Conservation (phyloP, 2,797 vertebrate species). For the Kryptopterus vitreolus region DNA sequence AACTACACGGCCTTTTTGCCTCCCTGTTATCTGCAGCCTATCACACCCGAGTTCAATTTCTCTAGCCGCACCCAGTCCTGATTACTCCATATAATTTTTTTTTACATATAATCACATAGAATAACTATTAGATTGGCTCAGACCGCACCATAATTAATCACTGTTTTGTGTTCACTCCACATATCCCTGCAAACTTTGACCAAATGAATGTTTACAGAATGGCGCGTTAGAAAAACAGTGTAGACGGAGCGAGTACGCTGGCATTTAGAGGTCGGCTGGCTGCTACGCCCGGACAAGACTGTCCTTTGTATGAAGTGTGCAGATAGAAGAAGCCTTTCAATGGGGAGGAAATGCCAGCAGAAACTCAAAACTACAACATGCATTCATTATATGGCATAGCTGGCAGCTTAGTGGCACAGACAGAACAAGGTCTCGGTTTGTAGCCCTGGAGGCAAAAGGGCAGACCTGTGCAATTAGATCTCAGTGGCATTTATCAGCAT, state of each 20-base stretch:
- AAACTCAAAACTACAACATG: conserved; percentile 47
- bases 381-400: conserved; percentile 31
- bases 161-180: neutral
- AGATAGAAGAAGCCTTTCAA: conserved; percentile 33
- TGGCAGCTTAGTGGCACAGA: conserved; percentile 8
- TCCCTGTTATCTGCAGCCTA: no score
- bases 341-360: conserved; percentile 44
- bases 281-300: conserved; percentile 18
- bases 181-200: neutral
- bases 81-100: no score
- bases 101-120: no score
- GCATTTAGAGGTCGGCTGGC: neutral
- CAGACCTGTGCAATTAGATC: conserved; percentile 38
- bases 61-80: no score
- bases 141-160: no score
- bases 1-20: no score
- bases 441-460: neutral
- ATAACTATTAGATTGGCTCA: no score
- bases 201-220: neutral
- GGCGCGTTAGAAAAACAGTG: neutral
- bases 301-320: conserved; percentile 19
- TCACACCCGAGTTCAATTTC: no score
- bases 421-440: conserved; percentile 19
- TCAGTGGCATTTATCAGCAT: conserved; percentile 36
- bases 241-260: neutral